phyloP scores from a whole-genome alignment of 2,797 vertebrate species.

The Mormyrops boulengeri region DNA sequence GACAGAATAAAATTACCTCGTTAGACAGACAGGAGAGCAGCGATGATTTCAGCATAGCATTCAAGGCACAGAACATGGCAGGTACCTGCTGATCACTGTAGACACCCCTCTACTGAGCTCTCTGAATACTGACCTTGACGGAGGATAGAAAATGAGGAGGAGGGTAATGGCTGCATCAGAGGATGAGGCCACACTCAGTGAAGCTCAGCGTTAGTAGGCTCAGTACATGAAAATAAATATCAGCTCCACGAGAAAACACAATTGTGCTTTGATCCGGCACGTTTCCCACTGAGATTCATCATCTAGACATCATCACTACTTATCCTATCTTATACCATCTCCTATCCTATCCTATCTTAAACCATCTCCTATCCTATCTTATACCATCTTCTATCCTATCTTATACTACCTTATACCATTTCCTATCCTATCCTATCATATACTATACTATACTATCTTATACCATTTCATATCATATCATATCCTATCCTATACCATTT shows the following conservation, averaged over 20 bases:
- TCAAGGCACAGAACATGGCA: background rate
- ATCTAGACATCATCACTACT: background rate
- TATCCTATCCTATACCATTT: background rate
- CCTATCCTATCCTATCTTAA: background rate
- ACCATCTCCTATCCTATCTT: too few species aligned
- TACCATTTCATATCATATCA: too few species aligned
- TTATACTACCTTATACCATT: too few species aligned
- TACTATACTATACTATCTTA: too few species aligned
- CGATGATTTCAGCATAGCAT: background rate
- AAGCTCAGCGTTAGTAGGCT: background rate
- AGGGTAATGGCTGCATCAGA: background rate
- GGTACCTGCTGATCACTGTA: background rate
- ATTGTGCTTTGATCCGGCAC: background rate
- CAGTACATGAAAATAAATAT: background rate
- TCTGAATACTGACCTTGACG: background rate
- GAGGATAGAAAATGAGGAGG: background rate
- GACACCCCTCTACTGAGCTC: background rate
- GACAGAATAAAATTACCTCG: background rate
- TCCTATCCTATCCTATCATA: too few species aligned
- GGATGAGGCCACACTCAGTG: background rate
- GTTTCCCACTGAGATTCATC: background rate
- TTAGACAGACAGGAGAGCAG: background rate
- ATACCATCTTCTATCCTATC: too few species aligned
- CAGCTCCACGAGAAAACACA: background rate
- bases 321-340: background rate